Evolutionary conservation across 2,113 vertebrate genomes (phyloP), one percentile per base, ranked within the genome.

Genomic region (Tenebrosternarchus preto): DNA sequence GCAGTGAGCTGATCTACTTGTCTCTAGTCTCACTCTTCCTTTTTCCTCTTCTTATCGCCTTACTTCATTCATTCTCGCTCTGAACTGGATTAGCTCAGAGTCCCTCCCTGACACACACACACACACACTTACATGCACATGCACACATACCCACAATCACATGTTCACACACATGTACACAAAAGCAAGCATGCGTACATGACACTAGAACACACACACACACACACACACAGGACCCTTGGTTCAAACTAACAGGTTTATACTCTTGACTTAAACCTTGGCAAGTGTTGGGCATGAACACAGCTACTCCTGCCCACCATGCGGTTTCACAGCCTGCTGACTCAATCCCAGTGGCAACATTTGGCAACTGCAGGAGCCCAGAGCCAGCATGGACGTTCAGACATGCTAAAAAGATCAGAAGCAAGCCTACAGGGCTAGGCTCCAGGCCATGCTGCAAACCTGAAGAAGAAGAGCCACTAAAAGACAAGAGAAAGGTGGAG

Each of bases 221-320:
- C 31, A 16, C 17, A 29, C 1, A 60, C 6, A 75, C 6, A 24
- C 55, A 20, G n/a, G n/a, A n/a, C n/a, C 46, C 33, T 33, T 53
- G 36, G 67, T 73, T 36, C 67, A 76, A 27, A 11, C 59, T 83
- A 80, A 79, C 43, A 75, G 80, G 57, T 73, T 73, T 77, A 68
- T 64, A 78, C 76, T 55, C 63, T 72, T 78, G 83, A 78, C 70
- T 81, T 69, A 77, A 81, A 74, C 80, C 71, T 55, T 63, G 55
- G 61, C 71, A 33, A 57, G 75, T 56, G 3, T 7, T 61, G 56
- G 55, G 80, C 71, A 74, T 24, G 57, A 78, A 74, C 67, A 74
- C 55, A 59, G 72, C 43, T 17, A 15, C 22, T 46, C 50, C 24
- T 73, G 9, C 70, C 69, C 72, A 29, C 29, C 61, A 20, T 25